These are phyloP conservation scores for Limenitis camilla DNA, from an alignment of 2,888 invertebrate genomes.

Conservation along the genomic window DNA sequence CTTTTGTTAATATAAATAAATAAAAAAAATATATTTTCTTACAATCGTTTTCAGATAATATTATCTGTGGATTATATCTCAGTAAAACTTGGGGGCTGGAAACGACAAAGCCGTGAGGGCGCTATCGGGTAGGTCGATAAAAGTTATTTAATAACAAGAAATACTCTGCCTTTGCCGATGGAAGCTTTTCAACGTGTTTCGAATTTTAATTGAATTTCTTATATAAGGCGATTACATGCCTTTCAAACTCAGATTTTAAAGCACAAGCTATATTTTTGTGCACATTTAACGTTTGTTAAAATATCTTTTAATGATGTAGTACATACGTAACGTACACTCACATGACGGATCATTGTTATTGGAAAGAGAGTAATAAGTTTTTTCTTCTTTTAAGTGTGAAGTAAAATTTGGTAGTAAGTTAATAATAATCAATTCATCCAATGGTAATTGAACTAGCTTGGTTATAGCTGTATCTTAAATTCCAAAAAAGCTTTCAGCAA, in stretches of 20 bases:
- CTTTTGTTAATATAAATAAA: no score
- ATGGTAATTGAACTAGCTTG: slow-evolving; percentile 17
- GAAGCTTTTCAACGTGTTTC: slow-evolving; percentile 21
- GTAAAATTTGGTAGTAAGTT: no score
- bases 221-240: neutral
- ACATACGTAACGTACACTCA: no score
- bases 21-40: neutral
- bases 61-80: slow-evolving; percentile 11
- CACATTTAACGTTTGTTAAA: no score
- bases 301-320: no score
- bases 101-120: slow-evolving; percentile 21
- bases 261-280: no score
- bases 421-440: slow-evolving; percentile 1
- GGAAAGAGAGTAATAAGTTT: no score
- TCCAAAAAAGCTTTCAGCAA: slow-evolving; percentile 27
- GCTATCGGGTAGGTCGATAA: slow-evolving; percentile 50
- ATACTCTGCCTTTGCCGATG: slow-evolving; percentile 38
- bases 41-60: slow-evolving; percentile 10
- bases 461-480: slow-evolving; percentile 26
- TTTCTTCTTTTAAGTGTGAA: no score
- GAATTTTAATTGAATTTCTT: slow-evolving; percentile 5
- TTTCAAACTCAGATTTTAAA: no score
- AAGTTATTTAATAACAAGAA: slow-evolving; percentile 70
- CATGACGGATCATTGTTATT: no score
- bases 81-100: slow-evolving; percentile 13